Evolutionary conservation across 2,888 invertebrate genomes (phyloP).

Genomic region (Morpho achilles): DNA sequence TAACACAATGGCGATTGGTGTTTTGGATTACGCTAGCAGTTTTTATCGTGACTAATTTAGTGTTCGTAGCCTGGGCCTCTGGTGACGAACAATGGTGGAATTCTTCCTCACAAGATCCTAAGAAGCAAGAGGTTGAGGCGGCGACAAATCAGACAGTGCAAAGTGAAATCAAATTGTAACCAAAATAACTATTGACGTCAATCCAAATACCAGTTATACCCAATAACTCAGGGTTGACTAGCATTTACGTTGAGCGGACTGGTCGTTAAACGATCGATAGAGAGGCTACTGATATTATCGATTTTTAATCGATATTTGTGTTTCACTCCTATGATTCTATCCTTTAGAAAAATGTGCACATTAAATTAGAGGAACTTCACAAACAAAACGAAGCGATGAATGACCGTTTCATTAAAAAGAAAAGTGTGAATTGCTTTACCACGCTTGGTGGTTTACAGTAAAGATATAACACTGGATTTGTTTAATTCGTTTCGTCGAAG

Average conservation of each 20-base stretch:
- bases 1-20: slow-evolving; percentile 86
- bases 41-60: slow-evolving; percentile 83
- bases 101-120: slow-evolving; percentile 57
- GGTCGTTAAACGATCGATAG: slow-evolving; percentile 9
- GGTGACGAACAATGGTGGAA: slow-evolving; percentile 91
- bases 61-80: slow-evolving; percentile 86
- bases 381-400: background rate
- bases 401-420: background rate
- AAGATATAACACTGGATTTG: background rate
- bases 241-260: background rate
- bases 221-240: slow-evolving; percentile 23
- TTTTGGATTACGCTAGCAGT: slow-evolving; percentile 90
- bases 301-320: slow-evolving; percentile 15
- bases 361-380: too few species aligned
- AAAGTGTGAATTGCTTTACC: background rate
- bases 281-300: slow-evolving; percentile 13
- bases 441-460: too few species aligned
- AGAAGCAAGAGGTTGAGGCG: slow-evolving; percentile 51
- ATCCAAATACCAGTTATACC: slow-evolving; percentile 16
- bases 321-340: slow-evolving; percentile 3
- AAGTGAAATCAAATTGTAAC: slow-evolving; percentile 58
- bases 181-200: slow-evolving; percentile 5
- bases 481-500: background rate
- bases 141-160: slow-evolving; percentile 45
- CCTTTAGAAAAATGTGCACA: slow-evolving; percentile 1